A percentile compares a stretch with the other conserved stretches of the same genome.
These are phyloP conservation scores for Apis dorsata DNA, from an alignment of 1,140 invertebrate species.

Conservation along the genomic window DNA sequence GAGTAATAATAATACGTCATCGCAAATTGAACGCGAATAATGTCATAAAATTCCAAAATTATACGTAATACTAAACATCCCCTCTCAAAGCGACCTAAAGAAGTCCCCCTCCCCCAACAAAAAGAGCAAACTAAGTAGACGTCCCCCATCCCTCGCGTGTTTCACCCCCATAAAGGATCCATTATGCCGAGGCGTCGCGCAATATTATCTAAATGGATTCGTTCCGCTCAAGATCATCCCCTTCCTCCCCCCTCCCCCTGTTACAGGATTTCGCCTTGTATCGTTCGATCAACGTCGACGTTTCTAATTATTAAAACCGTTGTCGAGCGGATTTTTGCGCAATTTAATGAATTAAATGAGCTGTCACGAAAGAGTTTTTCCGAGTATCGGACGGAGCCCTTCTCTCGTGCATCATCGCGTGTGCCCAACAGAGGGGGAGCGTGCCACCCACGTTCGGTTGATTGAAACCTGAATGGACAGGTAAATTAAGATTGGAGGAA, in stretches of 20 bases:
- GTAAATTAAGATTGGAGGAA: slow-evolving; percentile 58
- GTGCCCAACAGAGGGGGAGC: neutral
- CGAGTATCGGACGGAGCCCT: slow-evolving; percentile 31
- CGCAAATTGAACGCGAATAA: no score
- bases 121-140: no score
- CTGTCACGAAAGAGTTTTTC: slow-evolving; percentile 59
- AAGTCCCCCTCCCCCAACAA: no score
- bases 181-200: neutral
- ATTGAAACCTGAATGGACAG: slow-evolving; percentile 57
- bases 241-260: neutral
- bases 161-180: neutral
- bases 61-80: no score
- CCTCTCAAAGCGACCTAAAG: no score
- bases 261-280: neutral
- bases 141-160: neutral
- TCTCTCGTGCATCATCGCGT: slow-evolving; percentile 13
- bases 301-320: slow-evolving; percentile 56
- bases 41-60: no score
- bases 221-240: slow-evolving; percentile 8
- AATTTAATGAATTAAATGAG: slow-evolving; percentile 58
- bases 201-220: slow-evolving; percentile 2
- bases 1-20: no score
- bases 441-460: slow-evolving; percentile 40
- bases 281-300: slow-evolving; percentile 53
- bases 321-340: slow-evolving; percentile 34